Base-by-base conservation (phyloP, 2,888 invertebrate species). In the Dasypogon diadema region DNA sequence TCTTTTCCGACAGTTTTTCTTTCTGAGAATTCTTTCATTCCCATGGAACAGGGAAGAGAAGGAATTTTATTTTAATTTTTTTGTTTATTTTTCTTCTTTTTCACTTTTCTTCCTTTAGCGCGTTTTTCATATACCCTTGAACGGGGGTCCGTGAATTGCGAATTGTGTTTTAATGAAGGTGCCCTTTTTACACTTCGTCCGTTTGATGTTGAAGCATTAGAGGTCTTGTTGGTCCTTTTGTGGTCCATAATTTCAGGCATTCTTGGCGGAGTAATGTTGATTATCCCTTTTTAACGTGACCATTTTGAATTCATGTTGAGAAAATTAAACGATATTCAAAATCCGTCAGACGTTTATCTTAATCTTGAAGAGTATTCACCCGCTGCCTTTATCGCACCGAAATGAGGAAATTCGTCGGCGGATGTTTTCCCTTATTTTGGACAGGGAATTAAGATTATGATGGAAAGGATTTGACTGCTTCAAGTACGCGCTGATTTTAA, bases 161-260 rank as follows among this genome's bases (percentile, higher is more conserved):
- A 70, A 70, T 70, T 70, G 70, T 70, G 70, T 70, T 70, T 70
- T 70, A 70, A 70, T 70, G 70, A 70, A 70, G 54, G 70, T 54
- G 54, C 70, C 70, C 70, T n/a, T 54, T 70, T 70, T 70, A 70
- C 70, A 54, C 70, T 70, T 70, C 54, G 70, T 51, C 34, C 70
- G 70, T 70, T 70, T 70, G 70, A 70, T 54, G 70, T 54, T 30
- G 54, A 18, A 21, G 34, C 54, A 70, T 70, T 51, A 70, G 70
- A 30, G 54, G 34, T 18, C 46, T 54, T 12, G 26, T 51, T 70
- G 70, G 70, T 16, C 54, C 34, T 54, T 68, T 68, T 68, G 26
- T 46, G 48, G 24, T 10, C 26, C 22, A 46, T 54, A 34, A 70
- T 70, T 70, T 70, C 70, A 54, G 68, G 48, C 68, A 68, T 68